Conservation (phyloP, 2,888 invertebrate genomes). For the Venusia cambrica region DNA sequence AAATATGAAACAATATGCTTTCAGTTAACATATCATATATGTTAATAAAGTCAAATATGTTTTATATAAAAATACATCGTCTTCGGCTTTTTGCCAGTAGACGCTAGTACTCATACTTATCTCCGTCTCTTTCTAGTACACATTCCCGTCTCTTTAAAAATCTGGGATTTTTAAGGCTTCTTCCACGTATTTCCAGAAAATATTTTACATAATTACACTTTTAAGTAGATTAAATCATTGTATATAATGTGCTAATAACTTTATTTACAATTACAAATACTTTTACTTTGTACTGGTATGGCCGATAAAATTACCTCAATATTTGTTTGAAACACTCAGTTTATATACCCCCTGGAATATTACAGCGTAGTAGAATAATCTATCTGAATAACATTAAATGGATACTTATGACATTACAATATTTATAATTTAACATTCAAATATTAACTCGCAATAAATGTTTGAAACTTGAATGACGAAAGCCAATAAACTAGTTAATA, state of each 20-base stretch:
- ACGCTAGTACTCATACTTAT: conserved; percentile 69
- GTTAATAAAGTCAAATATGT: conserved; percentile 79
- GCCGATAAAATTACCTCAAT: conserved; percentile 63
- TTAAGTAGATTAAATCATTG: conserved; percentile 72
- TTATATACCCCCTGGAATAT: conserved; percentile 56
- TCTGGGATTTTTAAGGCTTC: conserved; percentile 79
- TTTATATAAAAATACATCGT: conserved; percentile 80
- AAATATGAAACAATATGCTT: conserved; percentile 80
- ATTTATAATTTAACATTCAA: conserved; percentile 48
- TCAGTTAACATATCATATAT: conserved; percentile 79
- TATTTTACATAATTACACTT: conserved; percentile 71
- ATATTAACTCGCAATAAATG: conserved; percentile 63
- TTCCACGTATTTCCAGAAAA: conserved; percentile 72
- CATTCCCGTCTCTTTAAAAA: conserved; percentile 76
- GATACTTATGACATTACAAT: conserved; percentile 26
- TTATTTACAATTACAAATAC: conserved; percentile 65
- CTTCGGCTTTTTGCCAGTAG: conserved; percentile 62
- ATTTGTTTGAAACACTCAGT: conserved; percentile 53
- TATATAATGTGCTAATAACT: conserved; percentile 56
- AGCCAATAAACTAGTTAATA: conserved; percentile 35
- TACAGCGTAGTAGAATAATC: conserved; percentile 42
- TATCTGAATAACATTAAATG: conserved; percentile 24
- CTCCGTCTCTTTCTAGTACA: too few relatives aligned
- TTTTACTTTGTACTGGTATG: conserved; percentile 74
- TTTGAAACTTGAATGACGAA: conserved; percentile 51